Base-by-base conservation (phyloP, 2,888 invertebrate genomes). In the Rhagium mordax region DNA sequence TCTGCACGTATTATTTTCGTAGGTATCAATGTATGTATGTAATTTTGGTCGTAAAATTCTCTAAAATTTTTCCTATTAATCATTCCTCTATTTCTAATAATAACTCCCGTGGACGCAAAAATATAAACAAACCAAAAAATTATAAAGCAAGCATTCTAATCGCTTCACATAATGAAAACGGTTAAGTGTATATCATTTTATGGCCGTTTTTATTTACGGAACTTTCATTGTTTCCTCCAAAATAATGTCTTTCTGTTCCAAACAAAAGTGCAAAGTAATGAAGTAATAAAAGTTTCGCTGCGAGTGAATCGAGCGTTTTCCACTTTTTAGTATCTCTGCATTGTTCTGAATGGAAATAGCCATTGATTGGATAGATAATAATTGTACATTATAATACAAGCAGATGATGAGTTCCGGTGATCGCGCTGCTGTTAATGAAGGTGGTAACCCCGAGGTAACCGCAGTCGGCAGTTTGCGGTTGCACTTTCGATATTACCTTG, bases 361-460 rank as follows among this genome's bases (percentile, higher is more conserved):
- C 27, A 41, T 13, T 55, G 65, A 65, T 65, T 53, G 53, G 65
- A 53, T 33, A 18, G 53, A 33, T 41, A 53, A 65, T 65, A 65
- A 65, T 65, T 65, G 65, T 51, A n/a, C n/a, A n/a, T n/a, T n/a
- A 47, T 61, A 61, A 61, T 61, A 29, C 24, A 21, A 20, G 47
- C 61, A 61, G 64, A 64, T 64, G 49, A 49, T 64, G 27, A 49
- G 53, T 53, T 20, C 18, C 53, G 24, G 29, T 71, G 59, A 71
- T 65, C 71, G 64, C 29, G 67, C 60, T 60, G 47, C 53, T 48
- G 65, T 62, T 71, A 71, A 71, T 71, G 65, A 71, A 71, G 71
- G 59, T 57, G 66, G 71, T 67, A 67, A 71, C 66, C 51, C n/a
- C 53, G 62, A 27, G 67, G 66, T 61, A 67, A 71, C 66, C 66